Conservation (phyloP, 2,113 vertebrate genomes). For the Lagopus leucura region DNA sequence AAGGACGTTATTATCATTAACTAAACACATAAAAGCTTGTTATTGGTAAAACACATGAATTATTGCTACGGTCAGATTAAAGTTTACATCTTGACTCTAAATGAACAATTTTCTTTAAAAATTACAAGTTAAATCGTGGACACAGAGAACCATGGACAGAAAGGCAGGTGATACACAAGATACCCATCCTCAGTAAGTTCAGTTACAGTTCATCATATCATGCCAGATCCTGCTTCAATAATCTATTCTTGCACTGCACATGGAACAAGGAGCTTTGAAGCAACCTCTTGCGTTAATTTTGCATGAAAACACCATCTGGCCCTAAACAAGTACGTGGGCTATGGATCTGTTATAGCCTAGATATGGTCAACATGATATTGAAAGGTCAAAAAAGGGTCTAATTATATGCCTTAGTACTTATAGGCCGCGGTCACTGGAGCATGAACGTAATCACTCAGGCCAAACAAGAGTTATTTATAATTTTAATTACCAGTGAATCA, state of each 20-base stretch:
- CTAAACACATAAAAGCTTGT: neutral
- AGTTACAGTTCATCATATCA: conserved; percentile 29
- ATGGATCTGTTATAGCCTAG: conserved; percentile 68
- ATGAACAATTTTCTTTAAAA: neutral
- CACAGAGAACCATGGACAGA: neutral
- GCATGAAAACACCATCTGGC: conserved; percentile 79
- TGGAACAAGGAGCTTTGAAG: conserved; percentile 58
- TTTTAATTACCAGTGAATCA: conserved; percentile 82
- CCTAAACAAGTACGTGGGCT: conserved; percentile 69
- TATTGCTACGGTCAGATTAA: neutral
- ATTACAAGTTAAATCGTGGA: neutral
- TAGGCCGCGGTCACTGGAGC: conserved; percentile 71
- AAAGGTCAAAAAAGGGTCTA: conserved; percentile 81
- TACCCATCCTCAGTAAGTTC: neutral
- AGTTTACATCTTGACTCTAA: neutral
- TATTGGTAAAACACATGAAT: neutral
- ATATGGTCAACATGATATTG: conserved; percentile 74
- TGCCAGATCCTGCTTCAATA: neutral
- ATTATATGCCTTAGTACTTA: conserved; percentile 77
- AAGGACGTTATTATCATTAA: neutral
- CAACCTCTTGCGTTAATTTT: conserved; percentile 72
- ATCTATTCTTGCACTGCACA: conserved; percentile 16
- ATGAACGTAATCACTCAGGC: conserved; percentile 77
- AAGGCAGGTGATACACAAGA: neutral
- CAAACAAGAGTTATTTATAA: conserved; percentile 81